phyloP scores from a whole-genome alignment of 1,140 invertebrate genomes.

The Subanguina moxae region DNA sequence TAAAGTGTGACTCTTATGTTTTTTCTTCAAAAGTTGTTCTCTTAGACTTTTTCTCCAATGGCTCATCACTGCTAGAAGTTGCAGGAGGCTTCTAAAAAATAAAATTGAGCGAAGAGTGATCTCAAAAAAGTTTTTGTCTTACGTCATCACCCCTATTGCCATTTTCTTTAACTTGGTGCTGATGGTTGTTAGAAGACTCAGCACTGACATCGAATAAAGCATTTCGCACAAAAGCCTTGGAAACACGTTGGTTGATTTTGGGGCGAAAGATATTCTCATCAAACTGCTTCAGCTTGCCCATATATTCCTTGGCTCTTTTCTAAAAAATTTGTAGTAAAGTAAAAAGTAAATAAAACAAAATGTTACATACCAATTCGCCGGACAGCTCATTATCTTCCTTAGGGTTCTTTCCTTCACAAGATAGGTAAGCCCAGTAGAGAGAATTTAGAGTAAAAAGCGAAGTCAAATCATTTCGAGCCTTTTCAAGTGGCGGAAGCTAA shows the following conservation, averaged over 20 bases:
- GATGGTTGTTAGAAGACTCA: neutral
- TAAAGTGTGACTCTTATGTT: too few relatives aligned
- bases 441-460: slow-evolving; percentile 9
- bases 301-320: slow-evolving; percentile 9
- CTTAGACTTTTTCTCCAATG: too few relatives aligned
- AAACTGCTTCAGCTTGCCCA: slow-evolving; percentile 1
- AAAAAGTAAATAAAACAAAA: neutral
- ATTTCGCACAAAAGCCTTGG: slow-evolving; percentile 9
- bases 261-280: neutral
- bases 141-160: too few relatives aligned
- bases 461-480: slow-evolving; percentile 7
- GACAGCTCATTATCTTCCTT: slow-evolving; percentile 4
- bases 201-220: slow-evolving; percentile 8
- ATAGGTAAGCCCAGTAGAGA: slow-evolving; percentile 4
- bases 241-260: neutral
- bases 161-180: too few relatives aligned
- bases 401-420: slow-evolving; percentile 11
- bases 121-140: too few relatives aligned
- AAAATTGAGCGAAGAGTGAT: too few relatives aligned
- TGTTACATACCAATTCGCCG: slow-evolving; percentile 5
- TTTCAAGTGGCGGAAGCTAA: slow-evolving; percentile 9
- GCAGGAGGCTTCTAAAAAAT: too few relatives aligned
- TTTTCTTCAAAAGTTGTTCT: too few relatives aligned
- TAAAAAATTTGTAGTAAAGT: slow-evolving; percentile 1
- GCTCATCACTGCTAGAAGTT: too few relatives aligned